Conservation (phyloP, 2,888 invertebrate genomes). For the Zele albiditarsus region DNA sequence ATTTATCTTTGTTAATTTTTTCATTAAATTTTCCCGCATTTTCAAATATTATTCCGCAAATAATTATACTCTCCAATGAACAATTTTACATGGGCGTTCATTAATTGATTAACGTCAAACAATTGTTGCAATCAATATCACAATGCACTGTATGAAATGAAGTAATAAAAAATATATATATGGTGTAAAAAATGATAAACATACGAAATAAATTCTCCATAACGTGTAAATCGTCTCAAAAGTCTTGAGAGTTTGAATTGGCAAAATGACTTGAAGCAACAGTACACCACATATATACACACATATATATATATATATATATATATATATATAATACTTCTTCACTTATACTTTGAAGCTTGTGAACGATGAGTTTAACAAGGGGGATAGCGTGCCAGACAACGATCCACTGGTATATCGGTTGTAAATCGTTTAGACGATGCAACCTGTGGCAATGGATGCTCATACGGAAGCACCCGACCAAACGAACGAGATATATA, state of each 20-base stretch:
- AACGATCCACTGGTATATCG: slow-evolving; percentile 48
- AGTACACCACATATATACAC: background rate
- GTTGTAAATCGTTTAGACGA: slow-evolving; percentile 52
- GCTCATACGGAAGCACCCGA: slow-evolving; percentile 44
- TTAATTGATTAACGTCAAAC: too few relatives aligned
- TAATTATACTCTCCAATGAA: too few relatives aligned
- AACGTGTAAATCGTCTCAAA: slow-evolving; percentile 17
- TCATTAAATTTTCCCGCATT: too few relatives aligned
- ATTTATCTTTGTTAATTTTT: too few relatives aligned
- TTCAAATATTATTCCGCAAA: too few relatives aligned
- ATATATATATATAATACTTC: background rate
- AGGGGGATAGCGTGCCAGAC: slow-evolving; percentile 48
- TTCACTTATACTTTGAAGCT: slow-evolving; percentile 13
- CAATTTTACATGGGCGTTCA: too few relatives aligned
- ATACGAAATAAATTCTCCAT: background rate
- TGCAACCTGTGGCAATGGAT: slow-evolving; percentile 40
- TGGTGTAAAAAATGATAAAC: background rate
- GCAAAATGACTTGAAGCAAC: slow-evolving; percentile 12
- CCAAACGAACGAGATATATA: slow-evolving; percentile 11
- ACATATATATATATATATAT: background rate
- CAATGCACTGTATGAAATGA: too few relatives aligned
- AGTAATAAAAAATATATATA: background rate
- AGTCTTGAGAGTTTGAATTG: background rate
- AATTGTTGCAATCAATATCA: too few relatives aligned
- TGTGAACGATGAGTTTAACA: slow-evolving; percentile 44